Percentiles rank a stretch among this genome's conserved stretches.
Conservation (phyloP, 2,888 invertebrate species). For the Agonopterix alstromeriana region DNA sequence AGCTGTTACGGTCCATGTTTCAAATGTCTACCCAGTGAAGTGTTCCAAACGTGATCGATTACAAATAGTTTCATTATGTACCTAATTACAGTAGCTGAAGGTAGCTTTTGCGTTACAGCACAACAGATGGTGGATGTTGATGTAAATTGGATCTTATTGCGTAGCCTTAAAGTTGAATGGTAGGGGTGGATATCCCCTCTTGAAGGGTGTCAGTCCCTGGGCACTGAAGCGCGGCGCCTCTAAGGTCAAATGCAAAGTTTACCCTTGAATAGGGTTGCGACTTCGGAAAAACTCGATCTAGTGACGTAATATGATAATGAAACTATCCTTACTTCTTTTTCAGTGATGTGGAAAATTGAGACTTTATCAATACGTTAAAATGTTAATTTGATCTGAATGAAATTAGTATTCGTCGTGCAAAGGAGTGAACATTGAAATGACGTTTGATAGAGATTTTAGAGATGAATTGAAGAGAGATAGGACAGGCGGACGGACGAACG, state of each 20-base stretch:
- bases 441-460: too few species aligned
- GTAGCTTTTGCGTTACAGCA: slow-evolving; percentile 37
- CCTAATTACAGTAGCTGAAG: slow-evolving; percentile 50
- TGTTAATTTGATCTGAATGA: too few species aligned
- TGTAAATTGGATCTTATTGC: slow-evolving; percentile 37
- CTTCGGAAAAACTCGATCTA: too few species aligned
- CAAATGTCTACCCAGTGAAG: slow-evolving; percentile 14
- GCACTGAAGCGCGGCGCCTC: slow-evolving; percentile 19
- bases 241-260: slow-evolving; percentile 52
- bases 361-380: too few species aligned
- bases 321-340: too few species aligned
- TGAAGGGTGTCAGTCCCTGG: slow-evolving; percentile 18
- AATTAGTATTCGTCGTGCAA: too few species aligned
- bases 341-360: too few species aligned
- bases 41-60: slow-evolving; percentile 28
- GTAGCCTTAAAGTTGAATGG: slow-evolving; percentile 17
- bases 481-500: too few species aligned
- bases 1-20: slow-evolving; percentile 27
- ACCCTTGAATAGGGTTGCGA: slow-evolving; percentile 20
- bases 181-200: slow-evolving; percentile 12
- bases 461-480: too few species aligned
- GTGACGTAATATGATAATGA: too few species aligned
- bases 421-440: too few species aligned
- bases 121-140: slow-evolving; percentile 11
- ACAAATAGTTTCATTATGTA: slow-evolving; percentile 51